A percentile compares a stretch with the other conserved stretches of the same genome.
Evolutionary conservation across 1,140 invertebrate species (phyloP).

Genomic region (Lepidurus arcticus): DNA sequence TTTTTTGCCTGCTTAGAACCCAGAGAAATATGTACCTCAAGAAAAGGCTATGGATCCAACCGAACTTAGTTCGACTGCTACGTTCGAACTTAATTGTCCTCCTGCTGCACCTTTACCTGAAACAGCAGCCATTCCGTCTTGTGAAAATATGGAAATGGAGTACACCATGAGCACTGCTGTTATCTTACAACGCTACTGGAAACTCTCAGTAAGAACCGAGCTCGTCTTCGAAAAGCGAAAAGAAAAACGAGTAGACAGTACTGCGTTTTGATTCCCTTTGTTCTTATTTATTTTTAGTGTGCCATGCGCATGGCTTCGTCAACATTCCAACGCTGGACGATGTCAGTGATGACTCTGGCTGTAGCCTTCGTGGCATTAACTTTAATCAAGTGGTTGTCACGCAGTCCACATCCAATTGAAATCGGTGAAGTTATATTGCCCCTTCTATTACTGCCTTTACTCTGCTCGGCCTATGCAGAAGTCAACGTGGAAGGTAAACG

Average conservation of each 20-base stretch:
- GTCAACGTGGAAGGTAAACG: slow-evolving; percentile 31
- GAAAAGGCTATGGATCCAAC: background rate
- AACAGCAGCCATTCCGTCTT: background rate
- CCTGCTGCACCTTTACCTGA: slow-evolving; percentile 17
- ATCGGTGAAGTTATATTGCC: slow-evolving; percentile 27
- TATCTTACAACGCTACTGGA: slow-evolving; percentile 33
- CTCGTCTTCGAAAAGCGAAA: background rate
- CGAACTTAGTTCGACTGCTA: background rate
- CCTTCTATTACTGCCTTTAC: slow-evolving; percentile 27
- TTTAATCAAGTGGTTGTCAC: slow-evolving; percentile 31
- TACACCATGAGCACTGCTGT: slow-evolving; percentile 30
- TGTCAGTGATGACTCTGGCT: slow-evolving; percentile 24
- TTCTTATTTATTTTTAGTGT: slow-evolving; percentile 25
- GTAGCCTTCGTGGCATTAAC: slow-evolving; percentile 26
- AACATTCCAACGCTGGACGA: slow-evolving; percentile 32
- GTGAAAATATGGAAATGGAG: background rate
- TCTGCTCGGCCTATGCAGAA: slow-evolving; percentile 34
- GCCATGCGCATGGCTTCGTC: slow-evolving; percentile 31
- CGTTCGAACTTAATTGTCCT: background rate
- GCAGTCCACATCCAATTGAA: slow-evolving; percentile 23
- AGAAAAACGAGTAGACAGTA: too few species aligned
- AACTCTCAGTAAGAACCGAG: slow-evolving; percentile 19
- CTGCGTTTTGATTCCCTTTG: too few species aligned
- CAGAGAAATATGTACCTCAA: background rate
- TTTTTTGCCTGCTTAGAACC: background rate